These are phyloP conservation scores for Salarias fasciatus DNA, from an alignment of 2,797 vertebrate species.

Conservation along the genomic window DNA sequence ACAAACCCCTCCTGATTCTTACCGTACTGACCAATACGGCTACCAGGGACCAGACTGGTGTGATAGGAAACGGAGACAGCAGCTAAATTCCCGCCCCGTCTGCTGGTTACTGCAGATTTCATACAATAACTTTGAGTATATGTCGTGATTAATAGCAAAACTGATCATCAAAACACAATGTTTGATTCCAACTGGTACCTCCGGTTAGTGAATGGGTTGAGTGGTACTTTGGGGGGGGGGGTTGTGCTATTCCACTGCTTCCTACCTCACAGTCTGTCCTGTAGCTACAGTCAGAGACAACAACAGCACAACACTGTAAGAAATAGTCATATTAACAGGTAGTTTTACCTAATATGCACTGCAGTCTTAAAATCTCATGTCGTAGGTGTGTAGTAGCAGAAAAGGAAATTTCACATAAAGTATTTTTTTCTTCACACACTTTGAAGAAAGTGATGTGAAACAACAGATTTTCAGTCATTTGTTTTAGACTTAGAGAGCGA, in stretches of 20 bases:
- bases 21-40: constrained; percentile 41
- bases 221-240: not conserved
- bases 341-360: constrained; percentile 25
- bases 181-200: too few species aligned
- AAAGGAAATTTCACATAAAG: too few species aligned
- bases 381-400: not conserved
- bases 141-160: not conserved
- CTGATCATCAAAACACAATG: not conserved
- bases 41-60: constrained; percentile 37
- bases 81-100: constrained; percentile 43
- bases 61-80: constrained; percentile 47
- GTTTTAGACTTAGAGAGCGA: not conserved
- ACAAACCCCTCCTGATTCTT: constrained; percentile 58
- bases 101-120: constrained; percentile 41
- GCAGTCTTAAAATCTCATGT: constrained; percentile 68
- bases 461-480: too few species aligned
- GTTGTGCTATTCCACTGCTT: constrained; percentile 34
- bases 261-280: constrained; percentile 43
- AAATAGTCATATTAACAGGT: constrained; percentile 39
- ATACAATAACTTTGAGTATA: not conserved
- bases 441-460: too few species aligned
- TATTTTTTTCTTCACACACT: too few species aligned
- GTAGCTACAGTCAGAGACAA: constrained; percentile 46
- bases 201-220: too few species aligned
- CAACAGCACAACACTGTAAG: constrained; percentile 52